Evolutionary conservation across 2,888 invertebrate species (phyloP), one percentile per base, ranked within the genome.

Genomic region (Orthosia gothica): DNA sequence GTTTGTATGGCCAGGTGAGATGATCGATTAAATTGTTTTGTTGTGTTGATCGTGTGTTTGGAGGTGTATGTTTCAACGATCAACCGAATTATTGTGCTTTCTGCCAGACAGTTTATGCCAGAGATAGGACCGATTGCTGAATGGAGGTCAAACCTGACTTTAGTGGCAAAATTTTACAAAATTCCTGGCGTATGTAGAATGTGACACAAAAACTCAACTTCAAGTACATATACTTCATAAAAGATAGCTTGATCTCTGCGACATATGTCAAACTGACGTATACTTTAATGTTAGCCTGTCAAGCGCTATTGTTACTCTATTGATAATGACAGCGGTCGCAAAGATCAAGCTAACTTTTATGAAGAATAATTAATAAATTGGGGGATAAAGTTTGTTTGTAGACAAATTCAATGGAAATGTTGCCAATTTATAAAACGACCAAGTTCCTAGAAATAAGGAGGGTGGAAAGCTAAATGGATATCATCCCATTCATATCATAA

Each of bases 1-100:
- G 52, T 74, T 65, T 55, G 67, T 73, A 69, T 18, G 63, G 68
- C 47, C 66, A 81, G 76, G 64, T 71, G n/a, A 68, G 62, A 59
- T 59, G 77, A 81, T 55, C 65, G 81, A 81, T 77, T 72, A 54
- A 57, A 68, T 66, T 65, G 65, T 66, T 61, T 55, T 63, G 50
- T 62, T 50, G 58, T 50, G 59, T 52, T 23, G 26, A 59, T 55
- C 66, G 58, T 32, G 13, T 62, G 45, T 62, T 18, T 40, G 50
- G 20, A 12, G 7, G 55, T 47, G 64, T 47, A 23, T n/a, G 49
- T 70, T 52, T 54, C 12, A 54, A 50, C 65, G n/a, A 78, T 65
- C 3, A 13, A 26, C 3, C n/a, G 20, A 18, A 45, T n/a, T 26
- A 13, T 49, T 26, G 15, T 45, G 20, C 26, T 23, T 9, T 26